Evolutionary conservation across 2,113 vertebrate species (phyloP), one percentile per base, ranked within the genome.

Genomic region (Coptodon rendalli): DNA sequence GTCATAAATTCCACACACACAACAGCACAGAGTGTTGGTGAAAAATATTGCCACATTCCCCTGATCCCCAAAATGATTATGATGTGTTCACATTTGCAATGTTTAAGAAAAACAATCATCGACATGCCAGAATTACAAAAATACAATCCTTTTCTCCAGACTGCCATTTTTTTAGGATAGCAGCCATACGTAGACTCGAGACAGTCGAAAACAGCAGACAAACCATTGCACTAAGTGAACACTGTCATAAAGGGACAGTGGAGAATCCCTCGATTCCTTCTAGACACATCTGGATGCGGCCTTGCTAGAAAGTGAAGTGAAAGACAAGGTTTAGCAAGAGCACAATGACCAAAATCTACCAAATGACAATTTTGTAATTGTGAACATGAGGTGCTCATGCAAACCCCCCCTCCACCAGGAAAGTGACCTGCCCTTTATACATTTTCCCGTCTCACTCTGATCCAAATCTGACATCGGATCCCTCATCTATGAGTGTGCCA

Each of bases 111-210:
- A 85, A 80, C 73, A 85, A 89, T 89, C 80, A 87, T 31, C 9
- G 45, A 82, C 82, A 80, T 34, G 48, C 34, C 52, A 87, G 80
- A 88, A 80, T 57, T 79, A 83, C 29, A 89, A 61, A 66, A 50
- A 78, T 48, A 50, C 24, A 82, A 84, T 24, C 16, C 27, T 89
- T 86, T 86, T 53, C 79, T 89, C 89, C 90, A 92, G 93, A 95
- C 96, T 97, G 96, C 96, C 96, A 95, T 95, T 94, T 95, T 93
- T 86, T 76, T 96, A 97, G 96, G 96, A 97, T 95, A 96, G 96
- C 95, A 97, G 96, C 96, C 96, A 97, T 97, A 95, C 29, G 43
- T 89, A 92, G 90, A 92, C 90, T 92, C 83, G 34, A 92, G 90
- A 92, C 85, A 84, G 87, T 79, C 88, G 53, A 89, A 19, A 50